Base-by-base conservation (phyloP, 2,797 vertebrate species). In the Sebastes variabilis region DNA sequence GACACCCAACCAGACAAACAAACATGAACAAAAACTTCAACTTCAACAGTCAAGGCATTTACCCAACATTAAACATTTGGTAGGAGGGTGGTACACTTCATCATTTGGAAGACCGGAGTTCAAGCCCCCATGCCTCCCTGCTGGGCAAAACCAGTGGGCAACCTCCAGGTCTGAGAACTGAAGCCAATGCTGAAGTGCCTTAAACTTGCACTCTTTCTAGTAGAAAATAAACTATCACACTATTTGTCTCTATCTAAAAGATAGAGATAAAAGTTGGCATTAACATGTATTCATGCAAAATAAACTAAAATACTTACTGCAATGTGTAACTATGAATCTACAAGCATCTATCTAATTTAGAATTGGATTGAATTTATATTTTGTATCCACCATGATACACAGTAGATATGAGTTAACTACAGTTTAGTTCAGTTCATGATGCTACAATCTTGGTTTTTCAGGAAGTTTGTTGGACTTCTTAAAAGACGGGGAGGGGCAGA, bases 391-490 rank as follows among this genome's bases (percentile, higher is more conserved):
- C 5, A 2, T 32, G 8, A 25, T n/a, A 67, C 38, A 49, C n/a
- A 56, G 49, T 16, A 27, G 4, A 65, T 68, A 62, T 61, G 13
- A 32, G 22, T 67, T 49, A 56, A 36, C 22, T 10, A 16, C 34
- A 34, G 18, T 42, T 6, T 38, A 38, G 36, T 38, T 38, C 36
- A 38, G 36, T 38, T 38, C 24, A 20, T 55, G 13, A 86, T 54
- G 46, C 22, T 25, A 49, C 66, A 6, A 6, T 52, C 18, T 68
- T 20, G 61, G 2, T 27, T 68, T 79, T 78, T 67, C 92, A 99
- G 98, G 98, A 77, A 99, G 98, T 90, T 89, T 99, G 92, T 87
- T 99, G 95, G 98, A 99, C 86, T 99, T 99, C 91, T 92, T 99
- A 49, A 99, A 99, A 93, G 96, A 97, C 0, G 96, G 93, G 3